Evolutionary conservation across 2,888 invertebrate genomes (phyloP).

Genomic region (Polyploca ridens): DNA sequence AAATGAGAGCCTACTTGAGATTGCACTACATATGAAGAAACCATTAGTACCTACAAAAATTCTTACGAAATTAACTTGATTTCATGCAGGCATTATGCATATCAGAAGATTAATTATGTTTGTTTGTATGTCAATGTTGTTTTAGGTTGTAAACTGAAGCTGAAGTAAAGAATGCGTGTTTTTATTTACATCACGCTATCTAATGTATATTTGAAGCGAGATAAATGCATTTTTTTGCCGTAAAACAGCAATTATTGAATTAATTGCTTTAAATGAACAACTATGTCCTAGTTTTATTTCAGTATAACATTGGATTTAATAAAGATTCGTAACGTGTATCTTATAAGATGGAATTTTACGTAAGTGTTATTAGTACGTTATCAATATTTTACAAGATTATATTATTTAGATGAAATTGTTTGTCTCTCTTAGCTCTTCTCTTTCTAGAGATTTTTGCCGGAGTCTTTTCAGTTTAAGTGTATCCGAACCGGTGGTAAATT

Average conservation of each 20-base stretch:
- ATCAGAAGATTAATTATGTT: background rate
- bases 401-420: background rate
- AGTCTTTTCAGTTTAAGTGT: too few relatives aligned
- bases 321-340: background rate
- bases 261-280: background rate
- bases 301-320: background rate
- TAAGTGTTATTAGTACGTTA: background rate
- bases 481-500: too few relatives aligned
- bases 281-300: background rate
- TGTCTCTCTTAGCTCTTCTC: too few relatives aligned
- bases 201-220: background rate
- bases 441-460: too few relatives aligned
- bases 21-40: too few relatives aligned
- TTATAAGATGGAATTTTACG: background rate
- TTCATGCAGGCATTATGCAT: background rate
- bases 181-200: background rate
- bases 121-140: slow-evolving; percentile 4
- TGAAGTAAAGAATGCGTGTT: background rate
- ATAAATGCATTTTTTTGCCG: background rate
- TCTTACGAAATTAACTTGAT: too few relatives aligned
- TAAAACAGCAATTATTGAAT: background rate
- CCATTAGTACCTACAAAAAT: too few relatives aligned
- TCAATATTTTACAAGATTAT: background rate
- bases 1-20: too few relatives aligned
- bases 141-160: background rate